Evolutionary conservation across 2,888 invertebrate genomes (phyloP).

Genomic region (Orthosia incerta): DNA sequence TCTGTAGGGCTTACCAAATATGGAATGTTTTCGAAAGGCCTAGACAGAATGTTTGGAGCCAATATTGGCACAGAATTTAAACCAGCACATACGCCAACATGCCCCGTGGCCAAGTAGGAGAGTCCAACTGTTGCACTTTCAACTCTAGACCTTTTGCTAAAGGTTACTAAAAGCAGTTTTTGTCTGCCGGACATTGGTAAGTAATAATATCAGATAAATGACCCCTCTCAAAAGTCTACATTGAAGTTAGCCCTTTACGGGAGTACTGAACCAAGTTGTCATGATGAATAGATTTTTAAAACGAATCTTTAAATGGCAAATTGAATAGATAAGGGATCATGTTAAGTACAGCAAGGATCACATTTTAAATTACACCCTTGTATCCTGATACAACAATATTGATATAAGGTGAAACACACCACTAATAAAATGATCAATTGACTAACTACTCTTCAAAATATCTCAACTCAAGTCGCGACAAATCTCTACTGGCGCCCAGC

Average conservation of each 20-base stretch:
- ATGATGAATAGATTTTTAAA: conserved; percentile 6
- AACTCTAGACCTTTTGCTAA: conserved; percentile 31
- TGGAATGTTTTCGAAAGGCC: not conserved
- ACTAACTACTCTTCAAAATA: not conserved
- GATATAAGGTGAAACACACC: no score
- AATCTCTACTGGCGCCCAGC: conserved; percentile 41
- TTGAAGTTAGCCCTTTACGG: conserved; percentile 26
- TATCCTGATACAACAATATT: not conserved
- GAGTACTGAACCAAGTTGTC: conserved; percentile 21
- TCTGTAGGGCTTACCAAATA: not conserved
- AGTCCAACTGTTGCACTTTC: conserved; percentile 22
- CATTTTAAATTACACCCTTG: not conserved
- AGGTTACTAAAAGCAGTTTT: conserved; percentile 25
- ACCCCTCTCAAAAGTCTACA: conserved; percentile 13
- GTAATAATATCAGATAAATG: conserved; percentile 49
- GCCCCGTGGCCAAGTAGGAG: conserved; percentile 1
- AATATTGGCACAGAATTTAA: conserved; percentile 14
- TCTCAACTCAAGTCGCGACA: not conserved
- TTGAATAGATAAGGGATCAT: not conserved
- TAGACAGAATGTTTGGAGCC: conserved; percentile 3
- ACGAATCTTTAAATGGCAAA: not conserved
- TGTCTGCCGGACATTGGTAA: conserved; percentile 11
- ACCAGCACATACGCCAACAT: conserved; percentile 6
- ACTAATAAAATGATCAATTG: not conserved
- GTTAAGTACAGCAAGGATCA: not conserved